phyloP scores from a whole-genome alignment of 1,140 invertebrate genomes.

The Tenebrio molitor region DNA sequence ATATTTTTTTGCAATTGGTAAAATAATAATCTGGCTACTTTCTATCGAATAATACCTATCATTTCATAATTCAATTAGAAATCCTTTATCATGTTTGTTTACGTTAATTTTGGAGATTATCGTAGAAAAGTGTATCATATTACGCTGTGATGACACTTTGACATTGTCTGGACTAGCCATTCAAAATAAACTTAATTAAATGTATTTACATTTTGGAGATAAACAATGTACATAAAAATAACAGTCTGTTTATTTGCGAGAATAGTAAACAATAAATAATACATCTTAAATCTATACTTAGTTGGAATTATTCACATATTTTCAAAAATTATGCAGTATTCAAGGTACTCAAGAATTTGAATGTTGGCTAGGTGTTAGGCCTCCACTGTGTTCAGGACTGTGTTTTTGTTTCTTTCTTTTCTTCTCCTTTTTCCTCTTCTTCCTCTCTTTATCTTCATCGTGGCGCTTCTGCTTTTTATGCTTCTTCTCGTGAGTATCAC shows the following conservation, averaged over 20 bases:
- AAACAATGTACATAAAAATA: slow-evolving; percentile 42
- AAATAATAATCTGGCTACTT: no score
- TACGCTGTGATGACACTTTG: no score
- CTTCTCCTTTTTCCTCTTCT: slow-evolving; percentile 96
- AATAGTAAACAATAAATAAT: slow-evolving; percentile 42
- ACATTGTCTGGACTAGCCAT: no score
- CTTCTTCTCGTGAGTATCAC: slow-evolving; percentile 93
- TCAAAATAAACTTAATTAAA: no score
- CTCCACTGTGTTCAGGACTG: slow-evolving; percentile 86
- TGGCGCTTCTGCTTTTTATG: slow-evolving; percentile 96
- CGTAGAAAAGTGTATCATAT: no score
- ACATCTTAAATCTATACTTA: slow-evolving; percentile 23
- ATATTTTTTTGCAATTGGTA: no score
- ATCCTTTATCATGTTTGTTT: no score
- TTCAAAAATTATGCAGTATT: slow-evolving; percentile 13
- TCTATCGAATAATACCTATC: no score
- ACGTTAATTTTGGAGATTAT: no score
- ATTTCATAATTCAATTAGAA: no score
- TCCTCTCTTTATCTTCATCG: slow-evolving; percentile 94
- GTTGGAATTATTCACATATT: slow-evolving; percentile 31
- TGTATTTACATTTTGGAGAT: no score
- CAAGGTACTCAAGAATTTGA: slow-evolving; percentile 51
- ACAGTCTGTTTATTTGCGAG: slow-evolving; percentile 37
- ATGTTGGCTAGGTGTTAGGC: slow-evolving; percentile 80
- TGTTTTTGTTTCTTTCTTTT: slow-evolving; percentile 95